phyloP scores from a whole-genome alignment of 1,140 invertebrate genomes.

The Lasaia peninsularis region DNA sequence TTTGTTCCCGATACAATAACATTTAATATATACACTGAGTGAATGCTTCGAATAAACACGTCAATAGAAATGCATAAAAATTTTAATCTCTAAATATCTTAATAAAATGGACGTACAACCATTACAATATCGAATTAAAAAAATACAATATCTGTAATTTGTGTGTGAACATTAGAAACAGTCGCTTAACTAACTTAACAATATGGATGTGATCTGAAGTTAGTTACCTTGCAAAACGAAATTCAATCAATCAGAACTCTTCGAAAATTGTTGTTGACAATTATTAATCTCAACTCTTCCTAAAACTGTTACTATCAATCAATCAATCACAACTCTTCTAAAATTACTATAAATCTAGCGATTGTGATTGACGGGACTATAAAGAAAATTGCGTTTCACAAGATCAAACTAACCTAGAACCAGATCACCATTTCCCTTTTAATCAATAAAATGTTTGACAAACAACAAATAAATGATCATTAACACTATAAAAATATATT shows the following conservation, averaged over 20 bases:
- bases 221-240: not conserved
- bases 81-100: constrained; percentile 51
- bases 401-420: not conserved
- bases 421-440: not conserved
- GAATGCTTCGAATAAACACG: constrained; percentile 47
- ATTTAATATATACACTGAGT: constrained; percentile 53
- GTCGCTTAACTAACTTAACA: constrained; percentile 66
- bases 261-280: no score
- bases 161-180: constrained; percentile 53
- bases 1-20: constrained; percentile 50
- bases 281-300: no score
- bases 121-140: constrained; percentile 56
- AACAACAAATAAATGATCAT: constrained; percentile 7
- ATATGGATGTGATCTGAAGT: constrained; percentile 26
- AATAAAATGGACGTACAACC: constrained; percentile 52
- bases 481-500: constrained; percentile 10
- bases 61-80: constrained; percentile 62
- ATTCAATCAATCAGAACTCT: not conserved
- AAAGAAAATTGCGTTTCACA: not conserved
- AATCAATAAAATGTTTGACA: constrained; percentile 5
- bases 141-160: constrained; percentile 54
- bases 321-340: constrained; percentile 5
- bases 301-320: not conserved
- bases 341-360: constrained; percentile 1
- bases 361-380: not conserved